Percentiles rank a stretch among this genome's conserved stretches.
These are phyloP conservation scores for Leptopilina clavipes DNA, from an alignment of 1,140 invertebrate genomes.

Conservation along the genomic window DNA sequence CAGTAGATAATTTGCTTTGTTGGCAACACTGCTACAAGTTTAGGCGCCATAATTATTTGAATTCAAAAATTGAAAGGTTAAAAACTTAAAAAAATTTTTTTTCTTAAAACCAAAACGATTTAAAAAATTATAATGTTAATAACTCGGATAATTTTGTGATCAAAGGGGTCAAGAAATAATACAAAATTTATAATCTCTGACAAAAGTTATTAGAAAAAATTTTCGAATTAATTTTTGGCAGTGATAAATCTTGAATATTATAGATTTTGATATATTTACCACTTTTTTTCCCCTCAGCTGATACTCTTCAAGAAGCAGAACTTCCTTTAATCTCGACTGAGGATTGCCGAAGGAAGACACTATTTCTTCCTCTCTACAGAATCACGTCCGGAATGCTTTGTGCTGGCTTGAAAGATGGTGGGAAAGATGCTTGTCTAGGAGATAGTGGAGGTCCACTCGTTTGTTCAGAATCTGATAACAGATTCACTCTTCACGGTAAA, in stretches of 20 bases:
- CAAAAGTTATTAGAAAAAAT: no score
- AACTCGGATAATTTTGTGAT: no score
- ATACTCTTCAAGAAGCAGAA: conserved; percentile 90
- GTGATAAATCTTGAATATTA: not conserved
- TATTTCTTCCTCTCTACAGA: conserved; percentile 84
- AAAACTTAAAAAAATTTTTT: no score
- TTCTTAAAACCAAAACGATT: no score
- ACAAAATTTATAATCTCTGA: no score
- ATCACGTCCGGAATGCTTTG: conserved; percentile 82
- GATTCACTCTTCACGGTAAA: conserved; percentile 69
- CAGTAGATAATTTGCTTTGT: no score
- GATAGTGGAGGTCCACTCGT: conserved; percentile 81
- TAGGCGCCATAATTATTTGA: no score
- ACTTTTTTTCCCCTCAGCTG: conserved; percentile 77
- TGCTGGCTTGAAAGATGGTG: conserved; percentile 79
- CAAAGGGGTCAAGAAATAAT: no score
- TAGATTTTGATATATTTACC: not conserved
- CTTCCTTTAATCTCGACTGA: conserved; percentile 88
- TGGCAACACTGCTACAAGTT: no score
- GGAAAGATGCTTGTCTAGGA: conserved; percentile 80
- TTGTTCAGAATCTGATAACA: conserved; percentile 73
- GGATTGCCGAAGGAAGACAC: conserved; percentile 86
- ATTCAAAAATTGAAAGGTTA: no score
- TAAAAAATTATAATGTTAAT: no score
- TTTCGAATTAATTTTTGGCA: no score